These are phyloP conservation scores for Ferrisia virgata DNA, from an alignment of 2,888 invertebrate genomes.

Conservation along the genomic window DNA sequence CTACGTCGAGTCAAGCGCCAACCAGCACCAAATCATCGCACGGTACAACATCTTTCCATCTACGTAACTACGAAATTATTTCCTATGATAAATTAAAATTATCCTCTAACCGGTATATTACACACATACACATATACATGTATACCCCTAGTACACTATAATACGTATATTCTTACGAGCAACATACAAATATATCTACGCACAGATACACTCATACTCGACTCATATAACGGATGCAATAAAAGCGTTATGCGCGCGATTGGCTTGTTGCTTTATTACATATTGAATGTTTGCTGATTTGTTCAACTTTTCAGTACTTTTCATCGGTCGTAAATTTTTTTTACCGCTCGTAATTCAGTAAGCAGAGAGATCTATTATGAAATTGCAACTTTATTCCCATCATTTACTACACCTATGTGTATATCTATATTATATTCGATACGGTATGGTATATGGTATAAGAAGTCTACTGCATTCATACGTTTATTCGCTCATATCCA, in stretches of 20 bases:
- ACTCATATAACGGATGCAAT: background rate
- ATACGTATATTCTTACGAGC: background rate
- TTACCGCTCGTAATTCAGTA: slow-evolving; percentile 9
- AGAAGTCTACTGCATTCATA: background rate
- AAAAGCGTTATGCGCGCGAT: slow-evolving; percentile 19
- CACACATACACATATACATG: background rate
- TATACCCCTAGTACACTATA: background rate
- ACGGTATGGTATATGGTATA: too few relatives aligned
- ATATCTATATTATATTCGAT: background rate
- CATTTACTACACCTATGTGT: background rate
- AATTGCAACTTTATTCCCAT: slow-evolving; percentile 6
- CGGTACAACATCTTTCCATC: background rate
- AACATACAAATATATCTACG: background rate
- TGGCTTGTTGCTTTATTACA: slow-evolving; percentile 26
- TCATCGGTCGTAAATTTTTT: slow-evolving; percentile 20
- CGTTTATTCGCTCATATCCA: background rate
- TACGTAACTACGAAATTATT: background rate
- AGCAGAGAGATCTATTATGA: slow-evolving; percentile 19
- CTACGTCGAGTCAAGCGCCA: too few relatives aligned
- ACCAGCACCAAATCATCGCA: background rate
- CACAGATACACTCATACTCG: background rate
- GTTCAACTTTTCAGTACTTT: slow-evolving; percentile 2
- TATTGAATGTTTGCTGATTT: slow-evolving; percentile 20
- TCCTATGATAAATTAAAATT: slow-evolving; percentile 7
- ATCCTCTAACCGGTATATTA: background rate